A percentile compares a stretch with the other conserved stretches of the same genome.
Evolutionary conservation across 2,113 vertebrate species (phyloP).

Genomic region (Pogonocichla stellata): DNA sequence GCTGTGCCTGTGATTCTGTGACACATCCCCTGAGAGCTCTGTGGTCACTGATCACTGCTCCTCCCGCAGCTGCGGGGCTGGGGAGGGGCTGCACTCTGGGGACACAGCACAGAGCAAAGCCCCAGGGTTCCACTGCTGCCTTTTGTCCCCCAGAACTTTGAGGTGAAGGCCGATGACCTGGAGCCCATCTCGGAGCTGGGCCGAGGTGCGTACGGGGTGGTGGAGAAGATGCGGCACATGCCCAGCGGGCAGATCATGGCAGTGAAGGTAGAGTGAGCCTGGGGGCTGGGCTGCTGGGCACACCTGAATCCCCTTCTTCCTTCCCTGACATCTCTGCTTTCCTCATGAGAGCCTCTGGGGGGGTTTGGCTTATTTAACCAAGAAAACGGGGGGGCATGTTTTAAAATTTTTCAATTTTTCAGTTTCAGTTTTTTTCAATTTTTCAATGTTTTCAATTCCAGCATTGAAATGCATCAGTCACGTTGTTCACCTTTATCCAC

Average conservation of each 20-base stretch:
- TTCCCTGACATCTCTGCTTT: background rate
- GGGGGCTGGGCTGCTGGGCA: background rate
- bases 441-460: background rate
- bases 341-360: background rate
- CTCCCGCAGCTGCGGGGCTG: background rate
- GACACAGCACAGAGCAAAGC: accelerated
- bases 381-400: background rate
- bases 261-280: constrained; percentile 85
- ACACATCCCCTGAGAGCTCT: too few species aligned
- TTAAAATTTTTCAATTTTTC: background rate
- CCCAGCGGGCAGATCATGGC: constrained; percentile 98
- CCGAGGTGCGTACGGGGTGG: constrained; percentile 94
- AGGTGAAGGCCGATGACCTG: constrained; percentile 97
- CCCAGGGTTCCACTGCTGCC: background rate
- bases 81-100: background rate
- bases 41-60: background rate
- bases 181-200: constrained; percentile 93
- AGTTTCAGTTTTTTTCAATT: too few species aligned
- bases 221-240: constrained; percentile 96
- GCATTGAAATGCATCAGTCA: too few species aligned
- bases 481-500: background rate
- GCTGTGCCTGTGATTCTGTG: background rate
- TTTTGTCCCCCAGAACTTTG: constrained; percentile 86
- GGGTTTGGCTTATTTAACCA: background rate
- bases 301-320: background rate